Evolutionary conservation across 2,888 invertebrate species (phyloP), one percentile per base, ranked within the genome.

Genomic region (Erebia epiphron): DNA sequence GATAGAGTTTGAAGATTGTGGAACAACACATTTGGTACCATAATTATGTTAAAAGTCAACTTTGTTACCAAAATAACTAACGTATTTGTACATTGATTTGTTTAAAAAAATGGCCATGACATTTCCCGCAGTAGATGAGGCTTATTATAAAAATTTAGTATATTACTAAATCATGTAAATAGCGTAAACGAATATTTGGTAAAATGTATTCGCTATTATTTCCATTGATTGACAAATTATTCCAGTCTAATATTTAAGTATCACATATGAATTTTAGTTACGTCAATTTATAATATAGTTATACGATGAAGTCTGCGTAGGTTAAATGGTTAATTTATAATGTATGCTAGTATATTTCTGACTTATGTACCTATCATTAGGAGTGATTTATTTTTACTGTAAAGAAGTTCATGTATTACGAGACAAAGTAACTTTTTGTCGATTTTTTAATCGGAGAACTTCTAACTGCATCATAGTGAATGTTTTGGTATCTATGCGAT

Each of bases 141-240:
- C 84, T 86, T 86, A 80, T 83, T 86, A 88, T 82, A 88, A 90
- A 90, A 89, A 90, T 91, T 91, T 92, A 92, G 92, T 92, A 91
- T 89, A 91, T 92, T 91, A 92, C 90, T 92, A 92, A 92, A 91
- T 89, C 86, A 85, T 92, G 92, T 92, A 91, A 89, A 91, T 91
- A 91, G 82, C 79, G 57, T 76, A 68, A 82, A 80, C 78, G 82
- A 79, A 84, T 84, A 82, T 81, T 85, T 83, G 79, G 84, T 87
- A 86, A 62, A 82, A 71, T 72, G 72, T 88, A 86, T 84, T 73
- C 65, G 62, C 78, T 80, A 83, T 87, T 87, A 80, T 78, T 82
- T 91, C 87, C 83, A 86, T 83, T 75, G 79, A 86, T 85, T 84
- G 80, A 83, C 82, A 84, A 82, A 79, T 85, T 81, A 86, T 85